Evolutionary conservation across 2,888 invertebrate species (phyloP).

Genomic region (Acronicta leporina): DNA sequence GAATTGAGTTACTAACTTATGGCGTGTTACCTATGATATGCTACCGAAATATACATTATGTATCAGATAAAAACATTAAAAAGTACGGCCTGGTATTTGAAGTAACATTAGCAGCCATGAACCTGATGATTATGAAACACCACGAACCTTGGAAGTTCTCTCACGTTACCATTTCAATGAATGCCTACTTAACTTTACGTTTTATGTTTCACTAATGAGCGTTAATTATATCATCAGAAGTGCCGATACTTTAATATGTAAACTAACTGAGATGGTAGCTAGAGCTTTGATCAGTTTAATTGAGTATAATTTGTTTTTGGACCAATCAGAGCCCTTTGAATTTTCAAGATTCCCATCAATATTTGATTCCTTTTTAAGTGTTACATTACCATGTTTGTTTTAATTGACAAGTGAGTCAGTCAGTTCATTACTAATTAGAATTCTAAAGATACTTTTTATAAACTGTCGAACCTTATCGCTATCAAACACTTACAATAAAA

Average conservation of each 20-base stretch:
- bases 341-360: slow-evolving; percentile 56
- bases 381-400: slow-evolving; percentile 50
- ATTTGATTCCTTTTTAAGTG: slow-evolving; percentile 49
- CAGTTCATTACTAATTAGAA: slow-evolving; percentile 28
- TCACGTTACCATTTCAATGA: slow-evolving; percentile 58
- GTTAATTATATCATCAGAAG: slow-evolving; percentile 73
- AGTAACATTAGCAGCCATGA: slow-evolving; percentile 32
- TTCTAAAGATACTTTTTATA: slow-evolving; percentile 13
- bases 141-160: slow-evolving; percentile 52
- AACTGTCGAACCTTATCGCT: too few species aligned
- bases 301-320: slow-evolving; percentile 68
- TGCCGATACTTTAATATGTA: slow-evolving; percentile 66
- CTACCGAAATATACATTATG: too few species aligned
- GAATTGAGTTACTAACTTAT: slow-evolving; percentile 2
- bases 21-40: too few species aligned
- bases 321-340: slow-evolving; percentile 60
- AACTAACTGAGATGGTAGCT: slow-evolving; percentile 61
- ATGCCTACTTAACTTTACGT: slow-evolving; percentile 51
- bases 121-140: slow-evolving; percentile 47
- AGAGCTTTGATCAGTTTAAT: slow-evolving; percentile 64
- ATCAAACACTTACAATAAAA: too few species aligned
- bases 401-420: slow-evolving; percentile 27
- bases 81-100: slow-evolving; percentile 17
- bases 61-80: slow-evolving; percentile 4
- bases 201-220: slow-evolving; percentile 70